Conservation (phyloP, 2,888 invertebrate species). For the Leucophenga montana region DNA sequence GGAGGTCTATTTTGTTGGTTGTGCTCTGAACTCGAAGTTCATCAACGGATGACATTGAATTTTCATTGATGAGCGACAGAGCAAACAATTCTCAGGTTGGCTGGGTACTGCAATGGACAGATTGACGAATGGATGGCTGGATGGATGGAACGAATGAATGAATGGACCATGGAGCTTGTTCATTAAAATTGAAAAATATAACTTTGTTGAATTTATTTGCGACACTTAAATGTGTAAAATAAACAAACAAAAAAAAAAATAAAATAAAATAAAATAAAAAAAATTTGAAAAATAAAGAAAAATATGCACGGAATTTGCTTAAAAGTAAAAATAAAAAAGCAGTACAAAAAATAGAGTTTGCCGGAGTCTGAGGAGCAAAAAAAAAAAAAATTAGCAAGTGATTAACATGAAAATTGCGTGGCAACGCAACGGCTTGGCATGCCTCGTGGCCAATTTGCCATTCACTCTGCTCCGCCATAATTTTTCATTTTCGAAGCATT, state of each 20-base stretch:
- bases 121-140: not conserved
- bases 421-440: slow-evolving; percentile 19
- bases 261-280: no score
- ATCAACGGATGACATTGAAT: slow-evolving; percentile 32
- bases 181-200: slow-evolving; percentile 67
- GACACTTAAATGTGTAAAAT: slow-evolving; percentile 59
- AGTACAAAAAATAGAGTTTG: slow-evolving; percentile 58
- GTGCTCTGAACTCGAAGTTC: slow-evolving; percentile 28
- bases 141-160: not conserved
- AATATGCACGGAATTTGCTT: not conserved
- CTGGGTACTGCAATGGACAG: not conserved
- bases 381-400: slow-evolving; percentile 45
- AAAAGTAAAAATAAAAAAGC: no score
- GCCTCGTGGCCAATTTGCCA: slow-evolving; percentile 30
- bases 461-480: not conserved
- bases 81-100: slow-evolving; percentile 1
- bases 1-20: no score
- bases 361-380: not conserved
- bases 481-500: no score
- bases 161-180: slow-evolving; percentile 33
- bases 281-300: no score
- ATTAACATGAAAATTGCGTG: slow-evolving; percentile 62
- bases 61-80: slow-evolving; percentile 10
- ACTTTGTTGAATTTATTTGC: slow-evolving; percentile 67
- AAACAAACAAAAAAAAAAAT: slow-evolving; percentile 46